Evolutionary conservation across 2,113 vertebrate genomes (phyloP).

Genomic region (Ochotona princeps): DNA sequence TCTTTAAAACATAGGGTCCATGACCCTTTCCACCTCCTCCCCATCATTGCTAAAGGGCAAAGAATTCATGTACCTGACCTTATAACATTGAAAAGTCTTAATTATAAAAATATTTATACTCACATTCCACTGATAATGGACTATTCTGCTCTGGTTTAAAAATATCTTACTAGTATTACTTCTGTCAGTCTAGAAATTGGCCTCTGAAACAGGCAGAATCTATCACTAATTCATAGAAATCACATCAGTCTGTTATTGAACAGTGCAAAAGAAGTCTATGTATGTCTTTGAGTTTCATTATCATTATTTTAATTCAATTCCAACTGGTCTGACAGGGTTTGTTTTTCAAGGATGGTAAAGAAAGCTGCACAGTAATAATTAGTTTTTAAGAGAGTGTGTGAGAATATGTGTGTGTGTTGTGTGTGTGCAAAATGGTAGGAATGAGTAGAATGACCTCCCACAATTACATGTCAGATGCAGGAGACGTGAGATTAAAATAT

Average conservation of each 20-base stretch:
- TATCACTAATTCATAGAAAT: background rate
- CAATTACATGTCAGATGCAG: conserved; percentile 14
- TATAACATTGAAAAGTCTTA: background rate
- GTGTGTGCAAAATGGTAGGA: background rate
- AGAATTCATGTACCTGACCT: background rate
- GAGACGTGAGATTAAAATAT: conserved; percentile 31
- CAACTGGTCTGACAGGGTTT: background rate
- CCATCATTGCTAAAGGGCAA: background rate
- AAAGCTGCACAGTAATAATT: background rate
- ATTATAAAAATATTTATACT: background rate
- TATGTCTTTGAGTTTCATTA: background rate
- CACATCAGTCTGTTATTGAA: background rate
- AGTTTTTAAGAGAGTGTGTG: background rate
- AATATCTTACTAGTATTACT: background rate
- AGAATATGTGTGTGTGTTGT: background rate
- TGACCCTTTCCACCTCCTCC: background rate
- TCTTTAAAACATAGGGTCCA: background rate
- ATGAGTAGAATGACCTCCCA: background rate
- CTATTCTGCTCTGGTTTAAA: background rate
- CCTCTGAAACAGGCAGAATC: background rate
- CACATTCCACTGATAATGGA: background rate
- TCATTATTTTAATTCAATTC: background rate
- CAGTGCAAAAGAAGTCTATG: background rate
- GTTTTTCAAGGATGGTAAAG: conserved; percentile 9
- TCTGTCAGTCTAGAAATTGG: background rate